Evolutionary conservation across 2,113 vertebrate species (phyloP), one percentile per base, ranked within the genome.

Genomic region (Suncus etruscus): DNA sequence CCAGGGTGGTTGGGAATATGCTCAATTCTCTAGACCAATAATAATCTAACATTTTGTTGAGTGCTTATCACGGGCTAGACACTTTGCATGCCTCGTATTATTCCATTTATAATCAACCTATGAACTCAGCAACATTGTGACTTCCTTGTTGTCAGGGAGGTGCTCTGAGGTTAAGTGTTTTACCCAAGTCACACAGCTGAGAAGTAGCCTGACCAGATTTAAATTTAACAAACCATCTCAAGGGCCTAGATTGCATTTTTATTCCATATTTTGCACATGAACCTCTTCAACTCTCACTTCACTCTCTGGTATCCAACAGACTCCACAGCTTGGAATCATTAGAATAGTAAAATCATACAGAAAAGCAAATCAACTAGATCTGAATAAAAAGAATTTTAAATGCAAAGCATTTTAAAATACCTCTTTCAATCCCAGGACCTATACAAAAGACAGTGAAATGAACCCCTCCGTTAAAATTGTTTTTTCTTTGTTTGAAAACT

Each of bases 401-500:
- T 39, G 39, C 3, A 39, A 86, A 58, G 65, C 1, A 22, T 58
- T 50, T 87, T 20, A 32, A 91, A 72, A 48, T 81, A 32, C 66
- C 80, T 88, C 72, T 76, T 86, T 48, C 5, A 14, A 31, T 63
- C 72, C 91, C 90, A 51, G 29, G 50, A 91, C 82, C 32, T n/a
- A 12, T 31, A 66, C 45, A 18, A 50, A 80, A 4, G 20, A 91
- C 74, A 92, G 76, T 69, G 45, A 86, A 91, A 96, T 95, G 50
- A 87, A 66, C 18, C 32, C 29, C 65, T 87, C 20, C 1, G 14
- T 76, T 88, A 72, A 76, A 88, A 11, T 88, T 78, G 48, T n/a
- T 10, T 86, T 91, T 79, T 91, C 85, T 80, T 75, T 93, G 70
- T 79, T 39, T 90, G 84, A 91, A 96, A 91, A 27, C 63, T 86